Evolutionary conservation across 2,797 vertebrate species (phyloP), one percentile per base, ranked within the genome.

Genomic region (Echeneis naucrates): DNA sequence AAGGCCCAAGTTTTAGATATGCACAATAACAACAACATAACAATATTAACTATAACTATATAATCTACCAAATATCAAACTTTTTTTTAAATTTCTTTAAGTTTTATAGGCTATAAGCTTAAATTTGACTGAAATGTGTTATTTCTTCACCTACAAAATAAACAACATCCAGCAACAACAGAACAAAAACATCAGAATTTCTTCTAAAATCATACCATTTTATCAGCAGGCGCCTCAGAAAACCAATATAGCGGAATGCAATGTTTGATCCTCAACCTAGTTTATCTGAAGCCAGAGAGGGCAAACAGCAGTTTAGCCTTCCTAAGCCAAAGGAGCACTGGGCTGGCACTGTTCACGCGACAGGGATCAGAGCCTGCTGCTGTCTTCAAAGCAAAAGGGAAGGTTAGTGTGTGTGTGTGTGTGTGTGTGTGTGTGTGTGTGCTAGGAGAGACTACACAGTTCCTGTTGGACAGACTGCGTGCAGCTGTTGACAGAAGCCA

Each of bases 401-500:
- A 72, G 78, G 80, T 78, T 81, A 77, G 44, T 48, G 67, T 59
- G 76, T 68, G 73, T 72, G 73, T 77, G 66, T 73, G 66, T 84
- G 72, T 83, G 77, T 24, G 59, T 50, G 72, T 72, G 56, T 59
- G 60, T 58, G 65, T 42, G 40, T 42, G 40, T 66, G 63, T 59
- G 59, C n/a, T n/a, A n/a, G 73, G 45, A 72, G 60, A 68, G 74
- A 77, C 74, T 78, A 45, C 75, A 83, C 77, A 68, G 63, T 88
- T 89, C 77, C 69, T 90, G 78, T 86, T 86, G 85, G 87, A 87
- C 85, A 82, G 80, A 82, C 87, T 72, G 72, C 75, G 79, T 82
- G 83, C 90, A 92, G 89, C 90, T 93, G 88, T 87, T 91, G 81
- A 88, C 88, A 88, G 84, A 83, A 80, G 83, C 91, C 85, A 71